Percentiles rank a stretch among this genome's conserved stretches.
Conservation (phyloP, 2,113 vertebrate species). For the Clinocottus analis region DNA sequence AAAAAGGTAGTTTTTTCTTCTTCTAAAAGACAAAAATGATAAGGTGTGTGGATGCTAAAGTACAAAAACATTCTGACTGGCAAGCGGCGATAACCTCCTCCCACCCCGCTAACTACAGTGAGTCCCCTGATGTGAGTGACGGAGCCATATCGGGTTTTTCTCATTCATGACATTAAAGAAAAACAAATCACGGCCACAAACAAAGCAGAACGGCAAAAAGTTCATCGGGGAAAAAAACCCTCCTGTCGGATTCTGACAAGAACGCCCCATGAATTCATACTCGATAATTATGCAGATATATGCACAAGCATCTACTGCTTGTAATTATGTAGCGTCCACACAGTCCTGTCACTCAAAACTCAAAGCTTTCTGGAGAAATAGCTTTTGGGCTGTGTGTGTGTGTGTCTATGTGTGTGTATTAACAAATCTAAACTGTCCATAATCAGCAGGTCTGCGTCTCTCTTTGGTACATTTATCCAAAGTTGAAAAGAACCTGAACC, state of each 20-base stretch:
- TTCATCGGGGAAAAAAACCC: neutral
- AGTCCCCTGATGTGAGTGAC: neutral
- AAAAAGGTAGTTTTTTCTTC: neutral
- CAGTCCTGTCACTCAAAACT: constrained; percentile 64
- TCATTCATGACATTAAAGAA: constrained; percentile 3
- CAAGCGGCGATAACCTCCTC: neutral
- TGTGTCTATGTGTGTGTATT: neutral
- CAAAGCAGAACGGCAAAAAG: neutral
- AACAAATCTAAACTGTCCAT: constrained; percentile 50
- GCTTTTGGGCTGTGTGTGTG: neutral
- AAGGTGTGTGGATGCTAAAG: neutral
- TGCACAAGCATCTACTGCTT: constrained; percentile 2
- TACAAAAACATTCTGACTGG: neutral
- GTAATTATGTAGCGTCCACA: constrained; percentile 1
- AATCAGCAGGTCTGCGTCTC: no score
- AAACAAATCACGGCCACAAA: neutral
- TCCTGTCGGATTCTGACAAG: neutral
- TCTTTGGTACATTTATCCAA: no score
- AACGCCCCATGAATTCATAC: neutral
- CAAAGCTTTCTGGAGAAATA: constrained; percentile 51
- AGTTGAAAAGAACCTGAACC: constrained; percentile 3
- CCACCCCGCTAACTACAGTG: neutral
- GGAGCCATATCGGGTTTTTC: neutral
- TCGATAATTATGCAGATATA: constrained; percentile 17
- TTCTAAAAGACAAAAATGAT: neutral